A percentile compares a stretch with the other conserved stretches of the same genome.
These are phyloP conservation scores for Clarias batrachus DNA, from an alignment of 2,113 vertebrate species.

Conservation along the genomic window DNA sequence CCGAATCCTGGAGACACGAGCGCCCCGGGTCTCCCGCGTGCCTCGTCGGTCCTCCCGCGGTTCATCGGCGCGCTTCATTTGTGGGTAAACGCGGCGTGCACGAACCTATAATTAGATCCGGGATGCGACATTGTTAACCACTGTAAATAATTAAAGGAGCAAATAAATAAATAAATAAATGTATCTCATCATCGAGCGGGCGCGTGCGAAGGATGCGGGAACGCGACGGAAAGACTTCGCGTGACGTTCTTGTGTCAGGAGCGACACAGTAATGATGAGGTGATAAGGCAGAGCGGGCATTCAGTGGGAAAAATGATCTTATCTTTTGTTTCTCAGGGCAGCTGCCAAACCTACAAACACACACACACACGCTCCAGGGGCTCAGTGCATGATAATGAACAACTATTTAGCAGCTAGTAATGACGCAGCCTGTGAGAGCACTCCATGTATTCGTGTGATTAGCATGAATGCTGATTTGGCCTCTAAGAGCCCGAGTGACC, in stretches of 20 bases:
- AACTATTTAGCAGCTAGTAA: slow-evolving; percentile 53
- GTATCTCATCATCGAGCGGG: slow-evolving; percentile 12
- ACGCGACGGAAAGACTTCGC: slow-evolving; percentile 53
- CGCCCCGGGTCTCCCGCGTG: slow-evolving; percentile 7
- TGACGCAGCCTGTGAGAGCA: slow-evolving; percentile 59
- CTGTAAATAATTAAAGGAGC: slow-evolving; percentile 54
- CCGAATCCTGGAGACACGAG: slow-evolving; percentile 37
- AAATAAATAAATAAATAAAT: slow-evolving; percentile 58
- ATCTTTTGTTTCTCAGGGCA: slow-evolving; percentile 62
- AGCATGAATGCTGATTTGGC: slow-evolving; percentile 64
- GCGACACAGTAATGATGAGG: slow-evolving; percentile 52
- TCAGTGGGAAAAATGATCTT: slow-evolving; percentile 61
- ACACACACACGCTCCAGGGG: slow-evolving; percentile 16
- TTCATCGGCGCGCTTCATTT: slow-evolving; percentile 30
- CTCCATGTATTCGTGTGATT: slow-evolving; percentile 56
- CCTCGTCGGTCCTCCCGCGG: background rate
- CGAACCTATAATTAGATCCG: slow-evolving; percentile 49
- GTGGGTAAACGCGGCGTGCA: slow-evolving; percentile 34
- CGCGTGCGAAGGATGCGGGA: slow-evolving; percentile 10
- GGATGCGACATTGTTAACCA: slow-evolving; percentile 56
- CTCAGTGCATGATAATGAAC: slow-evolving; percentile 51
- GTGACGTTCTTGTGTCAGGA: slow-evolving; percentile 53
- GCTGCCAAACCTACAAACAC: slow-evolving; percentile 45
- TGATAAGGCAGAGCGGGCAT: slow-evolving; percentile 49
- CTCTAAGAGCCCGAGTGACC: slow-evolving; percentile 63